Evolutionary conservation across 1,140 invertebrate species (phyloP).

Genomic region (Meloidogyne floridensis): DNA sequence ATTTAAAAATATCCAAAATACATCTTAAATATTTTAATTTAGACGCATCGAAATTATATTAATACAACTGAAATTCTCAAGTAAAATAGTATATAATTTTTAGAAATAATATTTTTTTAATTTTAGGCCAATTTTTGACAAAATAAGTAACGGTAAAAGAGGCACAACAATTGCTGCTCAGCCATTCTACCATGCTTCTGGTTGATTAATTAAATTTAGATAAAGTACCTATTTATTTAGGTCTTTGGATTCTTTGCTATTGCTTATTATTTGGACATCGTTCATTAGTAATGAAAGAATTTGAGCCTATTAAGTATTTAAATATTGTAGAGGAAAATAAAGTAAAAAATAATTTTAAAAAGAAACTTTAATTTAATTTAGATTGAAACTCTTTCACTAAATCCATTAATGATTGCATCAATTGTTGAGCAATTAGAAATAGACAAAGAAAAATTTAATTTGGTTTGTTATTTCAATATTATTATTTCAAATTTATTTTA

Average conservation of each 20-base stretch:
- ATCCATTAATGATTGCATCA: slow-evolving; percentile 8
- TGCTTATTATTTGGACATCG: slow-evolving; percentile 1
- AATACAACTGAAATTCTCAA: neutral
- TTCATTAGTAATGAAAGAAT: slow-evolving; percentile 1
- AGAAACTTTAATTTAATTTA: neutral
- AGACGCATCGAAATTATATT: slow-evolving; percentile 17
- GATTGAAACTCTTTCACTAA: slow-evolving; percentile 5
- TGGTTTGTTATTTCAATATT: neutral
- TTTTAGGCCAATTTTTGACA: slow-evolving; percentile 3
- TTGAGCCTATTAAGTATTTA: slow-evolving; percentile 13
- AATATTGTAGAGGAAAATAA: neutral
- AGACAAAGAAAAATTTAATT: neutral
- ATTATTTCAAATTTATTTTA: neutral
- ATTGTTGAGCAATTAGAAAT: neutral
- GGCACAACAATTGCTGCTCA: slow-evolving; percentile 3
- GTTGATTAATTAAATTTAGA: neutral
- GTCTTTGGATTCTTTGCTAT: slow-evolving; percentile 17
- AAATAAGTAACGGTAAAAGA: neutral
- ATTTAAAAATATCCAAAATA: too few species aligned
- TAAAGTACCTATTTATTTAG: neutral
- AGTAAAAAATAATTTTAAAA: neutral
- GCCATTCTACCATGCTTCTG: slow-evolving; percentile 11
- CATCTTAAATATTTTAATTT: neutral
- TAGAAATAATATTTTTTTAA: neutral
- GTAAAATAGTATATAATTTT: neutral